These are phyloP conservation scores for Misgurnus anguillicaudatus DNA, from an alignment of 2,113 vertebrate species.

Conservation along the genomic window DNA sequence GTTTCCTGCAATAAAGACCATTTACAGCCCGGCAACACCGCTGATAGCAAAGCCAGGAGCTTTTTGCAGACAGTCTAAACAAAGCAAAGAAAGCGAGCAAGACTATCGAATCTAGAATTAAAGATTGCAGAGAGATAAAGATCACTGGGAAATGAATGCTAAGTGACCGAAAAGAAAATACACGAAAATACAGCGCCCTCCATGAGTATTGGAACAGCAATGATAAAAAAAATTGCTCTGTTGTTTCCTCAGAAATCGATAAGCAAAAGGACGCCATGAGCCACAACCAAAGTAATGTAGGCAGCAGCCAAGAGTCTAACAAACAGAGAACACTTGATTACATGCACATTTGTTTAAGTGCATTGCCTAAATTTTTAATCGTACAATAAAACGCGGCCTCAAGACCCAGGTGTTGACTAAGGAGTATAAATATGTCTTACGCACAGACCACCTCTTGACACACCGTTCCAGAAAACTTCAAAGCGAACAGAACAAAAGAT, in stretches of 20 bases:
- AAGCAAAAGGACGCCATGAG: conserved; percentile 52
- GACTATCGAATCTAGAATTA: conserved; percentile 16
- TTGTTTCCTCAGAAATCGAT: conserved; percentile 38
- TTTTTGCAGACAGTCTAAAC: conserved; percentile 62
- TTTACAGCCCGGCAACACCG: conserved; percentile 74
- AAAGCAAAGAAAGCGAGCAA: conserved; percentile 46
- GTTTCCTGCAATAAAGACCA: conserved; percentile 73
- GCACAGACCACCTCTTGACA: not conserved
- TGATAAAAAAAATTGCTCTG: no score
- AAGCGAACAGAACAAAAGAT: conserved; percentile 51
- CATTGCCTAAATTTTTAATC: not conserved
- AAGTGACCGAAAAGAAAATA: conserved; percentile 3
- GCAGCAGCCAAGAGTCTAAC: conserved; percentile 47
- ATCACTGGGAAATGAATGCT: conserved; percentile 12
- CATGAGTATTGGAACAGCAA: no score
- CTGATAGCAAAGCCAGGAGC: conserved; percentile 68
- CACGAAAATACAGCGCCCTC: not conserved
- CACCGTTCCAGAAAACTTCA: conserved; percentile 23
- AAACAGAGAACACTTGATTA: conserved; percentile 20
- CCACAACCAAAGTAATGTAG: conserved; percentile 50
- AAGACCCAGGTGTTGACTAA: not conserved
- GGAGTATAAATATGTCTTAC: conserved; percentile 2
- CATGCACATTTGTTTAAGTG: conserved; percentile 4
- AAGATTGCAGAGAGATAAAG: conserved; percentile 13
- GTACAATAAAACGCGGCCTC: not conserved